Evolutionary conservation across 2,113 vertebrate genomes (phyloP).

Genomic region (Mobula birostris): DNA sequence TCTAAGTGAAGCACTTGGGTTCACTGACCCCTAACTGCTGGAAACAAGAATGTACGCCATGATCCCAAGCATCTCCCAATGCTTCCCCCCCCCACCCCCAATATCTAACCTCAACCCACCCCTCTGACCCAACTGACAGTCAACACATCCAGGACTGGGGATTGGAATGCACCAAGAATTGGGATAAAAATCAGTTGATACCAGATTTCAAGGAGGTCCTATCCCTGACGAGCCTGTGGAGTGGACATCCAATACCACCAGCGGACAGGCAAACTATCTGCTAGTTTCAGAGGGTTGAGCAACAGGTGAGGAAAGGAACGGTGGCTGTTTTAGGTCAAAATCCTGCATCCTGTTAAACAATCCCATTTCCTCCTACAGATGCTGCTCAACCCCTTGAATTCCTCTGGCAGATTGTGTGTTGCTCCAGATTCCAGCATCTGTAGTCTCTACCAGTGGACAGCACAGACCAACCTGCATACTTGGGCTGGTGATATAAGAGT

Average conservation of each 20-base stretch:
- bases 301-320: too few species aligned
- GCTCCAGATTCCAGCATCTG: too few species aligned
- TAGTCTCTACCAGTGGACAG: too few species aligned
- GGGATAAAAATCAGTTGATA: neutral
- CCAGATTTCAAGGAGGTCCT: neutral
- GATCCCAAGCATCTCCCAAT: neutral
- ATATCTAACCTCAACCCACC: neutral
- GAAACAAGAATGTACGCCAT: neutral
- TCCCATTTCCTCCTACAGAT: too few species aligned
- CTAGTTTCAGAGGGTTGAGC: too few species aligned
- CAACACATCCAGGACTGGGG: neutral
- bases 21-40: neutral
- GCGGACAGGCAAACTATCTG: too few species aligned
- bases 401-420: too few species aligned
- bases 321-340: too few species aligned
- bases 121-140: neutral
- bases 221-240: neutral
- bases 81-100: neutral
- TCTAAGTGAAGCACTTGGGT: neutral
- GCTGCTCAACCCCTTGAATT: too few species aligned
- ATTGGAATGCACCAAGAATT: neutral
- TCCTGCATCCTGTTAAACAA: too few species aligned
- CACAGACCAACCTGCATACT: slow-evolving; percentile 73
- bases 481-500: slow-evolving; percentile 92
- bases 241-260: neutral